Base-by-base conservation (phyloP, 2,113 vertebrate genomes). In the Rostratula benghalensis region DNA sequence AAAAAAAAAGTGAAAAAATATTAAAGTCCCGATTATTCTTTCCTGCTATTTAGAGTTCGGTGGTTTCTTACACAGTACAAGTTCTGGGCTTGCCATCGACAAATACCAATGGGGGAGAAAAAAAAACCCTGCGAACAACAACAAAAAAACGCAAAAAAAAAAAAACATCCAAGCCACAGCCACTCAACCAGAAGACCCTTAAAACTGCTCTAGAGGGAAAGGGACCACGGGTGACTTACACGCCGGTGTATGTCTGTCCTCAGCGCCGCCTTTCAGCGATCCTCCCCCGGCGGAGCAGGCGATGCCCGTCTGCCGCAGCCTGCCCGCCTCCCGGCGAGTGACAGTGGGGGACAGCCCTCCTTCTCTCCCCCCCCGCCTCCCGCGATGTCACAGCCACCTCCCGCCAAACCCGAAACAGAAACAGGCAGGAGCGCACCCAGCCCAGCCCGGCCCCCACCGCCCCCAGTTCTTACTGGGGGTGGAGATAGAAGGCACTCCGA, bases 281-380 rank as follows among this genome's bases (percentile, higher is more conserved):
- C 27, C 69, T 30, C 63, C 50, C 18, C n/a, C 59, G 59, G 24
- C 59, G 11, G 35, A 27, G 59, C 35, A n/a, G 23, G 35, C 59
- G 60, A 11, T 39, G 60, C 67, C 43, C 20, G n/a, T 67, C 81
- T 35, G 83, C 90, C 53, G 83, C 80, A 48, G 74, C 13, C 78
- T 9, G 84, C 76, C 61, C 71, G 60, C 50, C 75, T 43, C 54
- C 53, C 57, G 54, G 39, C 30, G 6, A 67, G 48, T 30, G 79
- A 78, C 82, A 87, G 69, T 6, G 48, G 60, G 57, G 37, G 60
- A 28, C 37, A 92, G 48, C 76, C 88, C 80, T 71, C 81, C 95
- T 54, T 51, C 28, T 18, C 17, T 45, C 6, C 25, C 56, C 6
- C 25, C 31, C 43, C 46, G 74, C 18, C 16, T 41, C 50, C 69